Evolutionary conservation across 2,113 vertebrate species (phyloP), one percentile per base, ranked within the genome.

Genomic region (Chauna torquata): DNA sequence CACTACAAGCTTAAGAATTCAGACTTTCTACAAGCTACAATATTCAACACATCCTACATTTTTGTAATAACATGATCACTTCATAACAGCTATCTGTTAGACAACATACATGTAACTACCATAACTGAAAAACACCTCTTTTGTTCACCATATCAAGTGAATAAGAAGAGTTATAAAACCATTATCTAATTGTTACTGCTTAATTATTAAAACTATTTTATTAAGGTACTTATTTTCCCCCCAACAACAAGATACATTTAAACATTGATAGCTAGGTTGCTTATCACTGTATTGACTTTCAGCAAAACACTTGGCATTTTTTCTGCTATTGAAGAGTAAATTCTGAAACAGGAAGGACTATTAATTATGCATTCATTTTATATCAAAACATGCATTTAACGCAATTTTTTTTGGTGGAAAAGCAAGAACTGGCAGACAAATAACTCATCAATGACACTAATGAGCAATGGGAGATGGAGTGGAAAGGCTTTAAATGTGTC

Each of bases 361-460:
- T 96, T 96, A 97, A 96, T 95, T 97, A 93, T 86, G 47, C 86
- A 92, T 95, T 95, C 36, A 5, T 91, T 97, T 95, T 83, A 80
- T 90, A 95, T 88, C 86, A 95, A 96, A 96, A 97, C 89, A 95
- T 76, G 77, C 77, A 95, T 96, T 97, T 89, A 88, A 95, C 92
- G 50, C 16, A 68, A 36, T 83, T 90, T 92, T 88, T 92, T 95
- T 82, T 57, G 15, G 82, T 82, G 75, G 85, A 97, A 96, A 96
- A 88, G 86, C 91, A 94, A 96, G 96, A 97, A 87, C 71, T 91
- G 96, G 84, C 84, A 95, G 92, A 97, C 96, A 97, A 97, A 98
- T 98, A 98, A 98, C 77, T 98, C 97, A 97, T 94, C 97, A 98
- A 92, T 97, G 98, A 98, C 97, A 97, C 97, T 98, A 97, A 98